Evolutionary conservation across 2,888 invertebrate species (phyloP).

Genomic region (Tenthredo distinguenda): DNA sequence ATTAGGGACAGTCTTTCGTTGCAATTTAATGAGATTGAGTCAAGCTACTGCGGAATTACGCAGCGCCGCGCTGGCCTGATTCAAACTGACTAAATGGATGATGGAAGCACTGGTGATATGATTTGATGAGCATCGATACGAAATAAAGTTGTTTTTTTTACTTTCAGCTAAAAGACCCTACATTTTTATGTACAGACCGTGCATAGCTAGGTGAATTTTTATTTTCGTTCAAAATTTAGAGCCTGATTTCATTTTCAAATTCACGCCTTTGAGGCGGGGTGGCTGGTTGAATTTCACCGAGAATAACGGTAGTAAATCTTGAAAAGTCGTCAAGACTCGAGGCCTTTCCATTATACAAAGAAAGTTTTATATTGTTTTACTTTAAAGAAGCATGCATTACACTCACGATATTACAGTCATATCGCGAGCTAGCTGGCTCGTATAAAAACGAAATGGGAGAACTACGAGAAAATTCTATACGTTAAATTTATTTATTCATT

Average conservation of each 20-base stretch:
- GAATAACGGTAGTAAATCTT: constrained; percentile 18
- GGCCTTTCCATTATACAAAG: neutral
- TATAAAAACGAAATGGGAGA: constrained; percentile 26
- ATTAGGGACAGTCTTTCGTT: neutral
- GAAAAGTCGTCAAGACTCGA: neutral
- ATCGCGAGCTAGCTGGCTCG: neutral
- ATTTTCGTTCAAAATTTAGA: neutral
- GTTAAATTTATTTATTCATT: constrained; percentile 19
- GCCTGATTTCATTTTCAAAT: constrained; percentile 1
- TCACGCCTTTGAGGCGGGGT: neutral
- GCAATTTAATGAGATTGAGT: neutral
- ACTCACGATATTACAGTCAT: constrained; percentile 40
- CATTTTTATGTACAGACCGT: neutral
- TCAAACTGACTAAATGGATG: neutral
- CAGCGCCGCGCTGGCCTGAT: neutral
- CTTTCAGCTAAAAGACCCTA: neutral
- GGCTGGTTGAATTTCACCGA: constrained; percentile 1
- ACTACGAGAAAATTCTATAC: constrained; percentile 26
- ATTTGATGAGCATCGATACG: neutral
- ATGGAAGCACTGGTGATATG: neutral
- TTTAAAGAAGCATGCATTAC: constrained; percentile 33
- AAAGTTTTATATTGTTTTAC: constrained; percentile 45
- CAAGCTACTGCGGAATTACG: neutral
- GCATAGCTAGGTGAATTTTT: neutral
- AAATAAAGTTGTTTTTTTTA: neutral